Percentiles rank a stretch among this genome's conserved stretches.
phyloP scores from a whole-genome alignment of 2,797 vertebrate species.

The Etheostoma nigrum region DNA sequence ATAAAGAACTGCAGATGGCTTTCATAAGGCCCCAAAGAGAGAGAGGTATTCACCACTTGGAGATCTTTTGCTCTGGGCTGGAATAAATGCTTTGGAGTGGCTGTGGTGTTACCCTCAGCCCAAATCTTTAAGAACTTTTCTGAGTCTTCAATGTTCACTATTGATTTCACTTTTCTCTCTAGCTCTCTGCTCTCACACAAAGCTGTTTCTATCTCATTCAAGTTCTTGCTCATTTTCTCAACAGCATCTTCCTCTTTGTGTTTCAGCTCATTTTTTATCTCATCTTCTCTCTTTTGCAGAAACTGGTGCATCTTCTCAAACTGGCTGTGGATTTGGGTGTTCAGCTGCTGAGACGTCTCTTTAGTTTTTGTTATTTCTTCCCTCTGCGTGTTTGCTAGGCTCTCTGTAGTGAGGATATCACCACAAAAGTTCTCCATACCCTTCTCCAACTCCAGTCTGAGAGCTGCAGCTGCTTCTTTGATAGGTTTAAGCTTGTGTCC shows the following conservation, averaged over 20 bases:
- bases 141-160: slow-evolving; percentile 21
- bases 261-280: slow-evolving; percentile 46
- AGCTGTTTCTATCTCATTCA: slow-evolving; percentile 17
- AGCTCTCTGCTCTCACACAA: slow-evolving; percentile 31
- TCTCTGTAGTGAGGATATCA: slow-evolving; percentile 48
- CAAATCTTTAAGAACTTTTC: slow-evolving; percentile 48
- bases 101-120: not conserved
- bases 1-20: slow-evolving; percentile 76
- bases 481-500: slow-evolving; percentile 74
- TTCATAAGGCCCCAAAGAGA: slow-evolving; percentile 66
- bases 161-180: slow-evolving; percentile 4
- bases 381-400: slow-evolving; percentile 50
- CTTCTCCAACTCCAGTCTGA: slow-evolving; percentile 55
- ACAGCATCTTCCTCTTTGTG: slow-evolving; percentile 21
- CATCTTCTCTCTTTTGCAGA: slow-evolving; percentile 41
- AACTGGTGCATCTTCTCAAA: slow-evolving; percentile 56
- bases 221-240: slow-evolving; percentile 34
- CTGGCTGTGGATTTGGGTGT: slow-evolving; percentile 26
- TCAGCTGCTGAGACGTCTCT: slow-evolving; percentile 45
- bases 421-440: slow-evolving; percentile 33
- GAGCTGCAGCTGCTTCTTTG: slow-evolving; percentile 65
- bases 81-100: not conserved
- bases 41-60: slow-evolving; percentile 29
- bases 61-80: slow-evolving; percentile 25
- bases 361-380: slow-evolving; percentile 63